Percentiles rank a stretch among this genome's conserved stretches.
These are phyloP conservation scores for Olivierus martensii DNA, from an alignment of 1,140 invertebrate species.

Conservation along the genomic window DNA sequence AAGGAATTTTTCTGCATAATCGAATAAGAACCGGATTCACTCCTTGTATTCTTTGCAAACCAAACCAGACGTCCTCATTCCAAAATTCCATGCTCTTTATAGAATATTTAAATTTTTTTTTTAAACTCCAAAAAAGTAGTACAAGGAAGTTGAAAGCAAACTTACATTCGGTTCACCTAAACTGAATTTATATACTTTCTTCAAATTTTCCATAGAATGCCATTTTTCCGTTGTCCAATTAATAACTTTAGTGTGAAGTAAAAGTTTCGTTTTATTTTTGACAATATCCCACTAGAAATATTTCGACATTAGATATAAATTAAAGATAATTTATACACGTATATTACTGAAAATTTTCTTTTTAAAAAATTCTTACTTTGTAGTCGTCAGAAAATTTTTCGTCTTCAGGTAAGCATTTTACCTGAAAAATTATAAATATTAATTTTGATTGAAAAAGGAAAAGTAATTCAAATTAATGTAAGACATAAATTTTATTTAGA, in stretches of 20 bases:
- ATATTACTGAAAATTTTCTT: too few species aligned
- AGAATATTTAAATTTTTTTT: background rate
- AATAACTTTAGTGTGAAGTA: constrained; percentile 29
- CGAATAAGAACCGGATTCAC: constrained; percentile 32
- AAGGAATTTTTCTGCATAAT: constrained; percentile 29
- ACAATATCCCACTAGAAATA: constrained; percentile 35
- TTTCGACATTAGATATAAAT: too few species aligned
- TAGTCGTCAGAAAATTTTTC: constrained; percentile 33
- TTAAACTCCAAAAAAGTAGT: too few species aligned
- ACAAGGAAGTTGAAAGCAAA: too few species aligned
- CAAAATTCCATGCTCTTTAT: constrained; percentile 20
- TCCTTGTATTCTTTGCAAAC: constrained; percentile 25
- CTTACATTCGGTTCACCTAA: constrained; percentile 28
- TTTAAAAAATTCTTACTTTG: constrained; percentile 25
- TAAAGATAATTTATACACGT: too few species aligned
- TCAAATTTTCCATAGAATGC: constrained; percentile 31
- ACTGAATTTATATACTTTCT: constrained; percentile 30
- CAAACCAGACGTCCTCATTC: constrained; percentile 27
- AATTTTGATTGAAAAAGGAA: too few species aligned
- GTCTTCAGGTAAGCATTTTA: constrained; percentile 29
- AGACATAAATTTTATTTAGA: too few species aligned
- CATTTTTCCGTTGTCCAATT: constrained; percentile 28
- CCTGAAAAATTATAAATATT: constrained; percentile 28
- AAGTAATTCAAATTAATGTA: too few species aligned
- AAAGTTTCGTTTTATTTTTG: constrained; percentile 28